Evolutionary conservation across 2,888 invertebrate genomes (phyloP).

Genomic region (Endotricha flammealis): DNA sequence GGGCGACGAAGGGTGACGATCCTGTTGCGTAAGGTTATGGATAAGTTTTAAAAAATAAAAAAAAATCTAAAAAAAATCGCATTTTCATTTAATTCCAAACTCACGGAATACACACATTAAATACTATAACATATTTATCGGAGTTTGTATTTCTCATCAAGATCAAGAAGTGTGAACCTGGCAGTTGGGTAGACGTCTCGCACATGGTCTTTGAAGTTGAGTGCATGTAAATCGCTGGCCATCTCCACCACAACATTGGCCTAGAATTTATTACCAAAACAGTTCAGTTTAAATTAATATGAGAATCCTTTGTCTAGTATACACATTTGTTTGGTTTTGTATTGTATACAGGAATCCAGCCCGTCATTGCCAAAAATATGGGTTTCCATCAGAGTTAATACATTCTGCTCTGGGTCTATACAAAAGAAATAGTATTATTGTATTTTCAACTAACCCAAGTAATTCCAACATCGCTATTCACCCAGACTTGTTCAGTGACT

Average conservation of each 20-base stretch:
- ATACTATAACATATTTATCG: slow-evolving; percentile 9
- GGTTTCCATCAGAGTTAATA: too few relatives aligned
- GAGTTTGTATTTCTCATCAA: slow-evolving; percentile 49
- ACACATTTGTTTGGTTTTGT: too few relatives aligned
- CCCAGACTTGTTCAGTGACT: slow-evolving; percentile 68
- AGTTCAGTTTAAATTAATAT: slow-evolving; percentile 2
- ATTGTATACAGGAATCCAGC: too few relatives aligned
- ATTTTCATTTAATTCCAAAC: slow-evolving; percentile 19
- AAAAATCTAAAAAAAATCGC: slow-evolving; percentile 30
- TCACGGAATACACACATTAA: slow-evolving; percentile 14
- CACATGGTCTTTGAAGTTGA: slow-evolving; percentile 48
- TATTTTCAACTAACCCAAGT: slow-evolving; percentile 67
- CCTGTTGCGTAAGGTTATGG: slow-evolving; percentile 81
- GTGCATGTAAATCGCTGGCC: slow-evolving; percentile 54
- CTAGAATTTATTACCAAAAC: slow-evolving; percentile 38
- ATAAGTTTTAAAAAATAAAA: slow-evolving; percentile 65
- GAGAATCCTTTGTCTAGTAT: too few relatives aligned
- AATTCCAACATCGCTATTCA: slow-evolving; percentile 55
- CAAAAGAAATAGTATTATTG: too few relatives aligned
- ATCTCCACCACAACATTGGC: slow-evolving; percentile 67
- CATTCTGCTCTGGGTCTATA: too few relatives aligned
- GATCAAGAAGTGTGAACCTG: slow-evolving; percentile 47
- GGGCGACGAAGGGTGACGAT: slow-evolving; percentile 96
- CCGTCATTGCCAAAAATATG: too few relatives aligned
- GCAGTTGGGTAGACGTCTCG: slow-evolving; percentile 52